Evolutionary conservation across 2,797 vertebrate genomes (phyloP), one percentile per base, ranked within the genome.

Genomic region (Chelidonichthys spinosus): DNA sequence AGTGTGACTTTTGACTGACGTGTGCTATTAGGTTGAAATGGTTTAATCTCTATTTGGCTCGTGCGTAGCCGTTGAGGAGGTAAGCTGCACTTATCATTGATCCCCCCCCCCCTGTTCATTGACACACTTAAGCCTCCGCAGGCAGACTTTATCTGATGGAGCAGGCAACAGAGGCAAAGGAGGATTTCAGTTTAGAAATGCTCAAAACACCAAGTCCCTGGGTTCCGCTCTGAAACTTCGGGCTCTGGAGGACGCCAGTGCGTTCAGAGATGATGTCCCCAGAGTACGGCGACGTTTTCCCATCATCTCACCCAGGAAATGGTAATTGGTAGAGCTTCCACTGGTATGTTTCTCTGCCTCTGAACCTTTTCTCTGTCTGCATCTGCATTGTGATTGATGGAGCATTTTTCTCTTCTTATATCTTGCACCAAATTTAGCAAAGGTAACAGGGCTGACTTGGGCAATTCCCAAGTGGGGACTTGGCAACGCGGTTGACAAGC

Each of bases 121-220:
- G 93, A 93, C 91, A 92, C 87, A 90, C 87, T 90, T 93, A 92
- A 92, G 78, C 89, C 87, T 89, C 80, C 17, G 85, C 87, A 88
- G 84, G 87, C 81, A 75, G 79, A 81, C 86, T 86, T 92, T 83
- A 90, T 93, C 89, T 86, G 85, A 93, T 92, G 77, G 53, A 79
- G 74, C 69, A 85, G 78, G 81, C 85, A 91, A 84, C 78, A 72
- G 79, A 87, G 74, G 84, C 72, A 78, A 83, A 87, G 82, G 68
- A 85, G 87, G 79, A 90, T 85, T 91, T 91, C 76, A 88, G 85
- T 87, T 87, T 70, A 64, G 74, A 89, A 88, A 86, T 40, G 59
- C 85, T 86, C 67, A 76, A 74, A 90, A 79, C 74, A 82, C 54
- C 74, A 69, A 76, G 79, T 58, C 79, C 77, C 54, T 47, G 69